These are phyloP conservation scores for Tachysurus vachellii DNA, from an alignment of 2,113 vertebrate genomes.

Conservation along the genomic window DNA sequence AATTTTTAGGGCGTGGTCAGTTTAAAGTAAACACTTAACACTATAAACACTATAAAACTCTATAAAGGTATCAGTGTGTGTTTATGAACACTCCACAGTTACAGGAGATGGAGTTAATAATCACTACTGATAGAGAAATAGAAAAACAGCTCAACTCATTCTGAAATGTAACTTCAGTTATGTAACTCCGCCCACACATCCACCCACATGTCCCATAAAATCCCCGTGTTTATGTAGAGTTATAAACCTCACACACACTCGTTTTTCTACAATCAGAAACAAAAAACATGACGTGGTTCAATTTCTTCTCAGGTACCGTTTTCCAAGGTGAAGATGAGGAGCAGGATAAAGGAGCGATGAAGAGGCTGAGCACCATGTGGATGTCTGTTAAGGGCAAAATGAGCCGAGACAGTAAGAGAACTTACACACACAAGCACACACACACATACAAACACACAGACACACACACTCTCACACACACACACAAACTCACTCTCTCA, in stretches of 20 bases:
- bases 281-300: neutral
- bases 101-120: neutral
- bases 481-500: too few species aligned
- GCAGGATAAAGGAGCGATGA: conserved; percentile 59
- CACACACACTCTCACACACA: too few species aligned
- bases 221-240: neutral
- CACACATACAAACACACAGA: neutral
- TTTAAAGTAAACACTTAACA: neutral
- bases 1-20: neutral
- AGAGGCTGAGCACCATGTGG: conserved; percentile 70
- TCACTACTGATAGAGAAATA: neutral
- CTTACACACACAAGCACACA: neutral
- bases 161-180: neutral
- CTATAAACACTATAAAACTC: neutral
- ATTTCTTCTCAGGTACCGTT: conserved; percentile 46
- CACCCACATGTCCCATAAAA: too few species aligned
- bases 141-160: neutral
- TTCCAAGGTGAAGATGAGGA: conserved; percentile 58
- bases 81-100: neutral
- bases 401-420: conserved; percentile 64
- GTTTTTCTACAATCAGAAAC: too few species aligned
- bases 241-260: too few species aligned
- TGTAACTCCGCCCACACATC: neutral
- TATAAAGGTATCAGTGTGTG: neutral
- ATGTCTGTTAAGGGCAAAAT: conserved; percentile 62